A percentile compares a stretch with the other conserved stretches of the same genome.
Conservation (phyloP, 2,888 invertebrate species). For the Suillia variegata region DNA sequence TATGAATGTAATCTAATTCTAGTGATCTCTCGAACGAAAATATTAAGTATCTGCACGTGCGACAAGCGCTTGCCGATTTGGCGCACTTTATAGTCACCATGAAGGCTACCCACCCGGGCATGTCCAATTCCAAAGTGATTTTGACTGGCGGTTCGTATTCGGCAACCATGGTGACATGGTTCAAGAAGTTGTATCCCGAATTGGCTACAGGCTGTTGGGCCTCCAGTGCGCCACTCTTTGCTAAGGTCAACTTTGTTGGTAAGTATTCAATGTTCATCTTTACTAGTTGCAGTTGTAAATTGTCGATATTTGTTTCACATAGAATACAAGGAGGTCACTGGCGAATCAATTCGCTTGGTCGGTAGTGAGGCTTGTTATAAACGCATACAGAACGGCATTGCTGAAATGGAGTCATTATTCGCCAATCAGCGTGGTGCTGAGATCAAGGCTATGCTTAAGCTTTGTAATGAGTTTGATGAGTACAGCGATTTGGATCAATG, state of each 20-base stretch:
- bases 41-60: constrained; percentile 67
- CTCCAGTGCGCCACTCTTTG: constrained; percentile 71
- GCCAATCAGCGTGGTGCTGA: constrained; percentile 43
- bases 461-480: constrained; percentile 53
- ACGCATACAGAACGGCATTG: constrained; percentile 52
- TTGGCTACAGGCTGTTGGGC: constrained; percentile 67
- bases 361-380: constrained; percentile 53
- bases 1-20: constrained; percentile 11
- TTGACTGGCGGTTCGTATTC: constrained; percentile 73
- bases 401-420: constrained; percentile 49
- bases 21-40: constrained; percentile 66
- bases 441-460: constrained; percentile 45
- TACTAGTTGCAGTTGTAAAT: not conserved
- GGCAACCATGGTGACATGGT: constrained; percentile 73
- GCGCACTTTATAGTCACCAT: constrained; percentile 67
- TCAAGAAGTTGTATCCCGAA: constrained; percentile 70
- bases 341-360: constrained; percentile 49
- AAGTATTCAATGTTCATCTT: not conserved
- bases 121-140: constrained; percentile 61
- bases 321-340: constrained; percentile 59
- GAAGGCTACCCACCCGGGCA: constrained; percentile 53
- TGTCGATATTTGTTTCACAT: not conserved
- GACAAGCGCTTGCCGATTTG: constrained; percentile 71
- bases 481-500: constrained; percentile 51
- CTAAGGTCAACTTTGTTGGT: constrained; percentile 66